These are phyloP conservation scores for Melanerpes formicivorus DNA, from an alignment of 2,113 vertebrate genomes.

Conservation along the genomic window DNA sequence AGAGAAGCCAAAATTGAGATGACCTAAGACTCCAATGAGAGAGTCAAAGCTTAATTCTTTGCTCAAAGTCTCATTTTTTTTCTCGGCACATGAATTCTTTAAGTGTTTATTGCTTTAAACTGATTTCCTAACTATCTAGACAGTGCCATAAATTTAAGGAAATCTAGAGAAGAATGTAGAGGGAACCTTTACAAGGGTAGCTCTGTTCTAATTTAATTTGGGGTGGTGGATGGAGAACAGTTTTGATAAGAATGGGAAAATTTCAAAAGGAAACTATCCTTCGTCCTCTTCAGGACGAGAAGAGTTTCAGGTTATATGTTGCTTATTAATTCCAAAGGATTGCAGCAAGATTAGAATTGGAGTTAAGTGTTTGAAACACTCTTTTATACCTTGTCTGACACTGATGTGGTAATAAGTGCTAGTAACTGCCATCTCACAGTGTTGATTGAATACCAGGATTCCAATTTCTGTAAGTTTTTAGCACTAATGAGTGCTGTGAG, in stretches of 20 bases:
- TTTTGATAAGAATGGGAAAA: background rate
- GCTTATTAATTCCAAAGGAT: background rate
- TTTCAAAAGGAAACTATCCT: background rate
- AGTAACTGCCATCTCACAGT: background rate
- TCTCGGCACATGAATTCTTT: background rate
- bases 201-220: background rate
- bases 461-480: background rate
- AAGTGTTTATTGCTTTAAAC: background rate
- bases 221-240: background rate
- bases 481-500: background rate
- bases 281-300: background rate
- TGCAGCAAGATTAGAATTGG: background rate
- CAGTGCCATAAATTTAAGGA: background rate
- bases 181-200: background rate
- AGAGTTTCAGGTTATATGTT: background rate
- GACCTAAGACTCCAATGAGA: background rate
- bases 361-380: background rate
- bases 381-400: background rate
- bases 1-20: background rate
- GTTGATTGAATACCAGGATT: background rate
- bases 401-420: background rate
- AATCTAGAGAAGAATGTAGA: background rate
- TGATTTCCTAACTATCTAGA: background rate
- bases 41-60: background rate
- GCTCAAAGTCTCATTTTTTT: background rate